Evolutionary conservation across 2,113 vertebrate species (phyloP), one percentile per base, ranked within the genome.

Genomic region (Acrocephalus kingi): DNA sequence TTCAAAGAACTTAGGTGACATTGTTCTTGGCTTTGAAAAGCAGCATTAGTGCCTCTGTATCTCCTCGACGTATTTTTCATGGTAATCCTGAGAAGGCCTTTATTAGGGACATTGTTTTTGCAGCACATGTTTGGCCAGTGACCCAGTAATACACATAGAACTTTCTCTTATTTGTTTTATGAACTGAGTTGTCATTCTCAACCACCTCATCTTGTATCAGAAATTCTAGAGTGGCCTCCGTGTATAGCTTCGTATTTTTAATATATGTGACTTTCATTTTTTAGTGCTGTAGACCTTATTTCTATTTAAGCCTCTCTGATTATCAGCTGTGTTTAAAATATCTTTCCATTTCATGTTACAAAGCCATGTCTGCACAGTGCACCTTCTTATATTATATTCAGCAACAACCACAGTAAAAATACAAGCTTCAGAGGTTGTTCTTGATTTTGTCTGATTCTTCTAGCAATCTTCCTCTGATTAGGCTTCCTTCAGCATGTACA

Each of bases 321-420:
- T 82, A 52, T 39, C 39, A 39, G 0, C 39, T 72, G 11, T 51
- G 5, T 78, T 78, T 62, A 55, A 72, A 92, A 17, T 79, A 63
- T 4, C 25, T 81, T 78, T 11, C 9, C 7, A 5, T 61, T 17
- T 31, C 22, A 5, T 67, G 9, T 71, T 90, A 33, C 9, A 46
- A 78, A 33, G n/a, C 30, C 0, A 0, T 43, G 11, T 43, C 30
- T 85, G 22, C 49, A 68, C 10, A 51, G 16, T 49, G 8, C 4
- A 43, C 11, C 7, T 76, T 33, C 61, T 35, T 72, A 4, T 72
- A 33, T 82, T 76, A 45, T 18, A 39, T 59, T 83, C 58, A 77
- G 17, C 45, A 69, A 11, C n/a, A 22, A 31, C 35, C 9, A 5
- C 41, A 37, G 46, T 31, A 75, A 74, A 91, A 78, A 55, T 25